Evolutionary conservation across 2,888 invertebrate genomes (phyloP), one percentile per base, ranked within the genome.

Genomic region (Nemotelus pantherinus): DNA sequence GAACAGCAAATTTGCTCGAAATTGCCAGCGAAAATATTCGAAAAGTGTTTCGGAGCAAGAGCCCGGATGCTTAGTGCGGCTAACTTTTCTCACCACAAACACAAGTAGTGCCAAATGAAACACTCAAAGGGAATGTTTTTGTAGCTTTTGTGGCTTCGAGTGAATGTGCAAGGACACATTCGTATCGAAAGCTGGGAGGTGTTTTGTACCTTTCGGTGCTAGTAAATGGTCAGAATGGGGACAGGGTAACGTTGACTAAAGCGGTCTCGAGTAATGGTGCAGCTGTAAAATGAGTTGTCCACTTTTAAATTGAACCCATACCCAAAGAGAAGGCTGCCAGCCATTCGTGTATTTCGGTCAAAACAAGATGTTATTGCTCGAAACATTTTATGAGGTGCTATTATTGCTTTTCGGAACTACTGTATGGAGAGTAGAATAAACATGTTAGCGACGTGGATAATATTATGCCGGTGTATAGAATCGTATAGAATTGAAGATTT

Each of bases 51-150:
- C 55, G 48, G 63, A 65, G 76, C 64, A 45, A 55, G 55, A 67
- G 47, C 41, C 65, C 65, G 25, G 55, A 65, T 65, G 65, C 55
- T 64, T 76, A 63, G 67, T 55, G 77, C 58, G 65, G 55, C 57
- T 45, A 77, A 60, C 77, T 77, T 79, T 71, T 75, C 4, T 25
- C 43, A 76, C 75, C 75, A 71, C 75, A 75, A 79, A 79, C 75
- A 77, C 79, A 79, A 74, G 79, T 80, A 80, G 81, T 81, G 81
- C 80, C 80, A 81, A 79, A 80, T 81, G 80, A 81, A 81, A 81
- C 81, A 81, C 81, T 81, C 81, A 81, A 80, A 80, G 76, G 79
- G 80, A 81, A 81, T 81, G 81, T 81, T 81, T 80, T 81, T 80
- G 80, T 80, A 80, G 78, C 81, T 80, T 79, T 80, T 81, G 81